Conservation (phyloP, 92 coral and sea anemone genomes). For the Porites lobata region DNA sequence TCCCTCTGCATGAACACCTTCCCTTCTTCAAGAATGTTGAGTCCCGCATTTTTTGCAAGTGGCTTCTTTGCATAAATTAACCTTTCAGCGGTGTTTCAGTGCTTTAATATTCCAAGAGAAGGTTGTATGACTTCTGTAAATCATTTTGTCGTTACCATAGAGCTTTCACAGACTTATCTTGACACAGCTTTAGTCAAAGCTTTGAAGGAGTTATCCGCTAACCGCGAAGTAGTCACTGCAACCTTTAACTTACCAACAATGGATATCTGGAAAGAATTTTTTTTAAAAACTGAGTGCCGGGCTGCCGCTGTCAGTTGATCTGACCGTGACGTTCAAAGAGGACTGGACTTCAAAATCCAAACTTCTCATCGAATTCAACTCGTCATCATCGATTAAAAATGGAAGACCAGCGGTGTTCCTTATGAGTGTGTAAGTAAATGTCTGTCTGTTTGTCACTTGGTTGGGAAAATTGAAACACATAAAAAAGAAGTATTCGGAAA, state of each 20-base stretch:
- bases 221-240: background rate
- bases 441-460: slow-evolving; percentile 68
- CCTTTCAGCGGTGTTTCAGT: too few relatives aligned
- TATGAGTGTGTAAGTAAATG: slow-evolving; percentile 68
- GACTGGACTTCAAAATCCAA: slow-evolving; percentile 75
- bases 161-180: too few relatives aligned
- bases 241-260: slow-evolving; percentile 28
- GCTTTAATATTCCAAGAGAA: too few relatives aligned
- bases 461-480: slow-evolving; percentile 35
- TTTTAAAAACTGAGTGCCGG: slow-evolving; percentile 74
- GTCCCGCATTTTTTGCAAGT: too few relatives aligned
- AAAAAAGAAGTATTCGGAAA: background rate
- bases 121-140: too few relatives aligned
- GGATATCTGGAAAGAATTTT: slow-evolving; percentile 64
- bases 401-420: slow-evolving; percentile 77
- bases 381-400: slow-evolving; percentile 68
- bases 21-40: too few relatives aligned
- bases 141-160: too few relatives aligned
- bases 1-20: too few relatives aligned
- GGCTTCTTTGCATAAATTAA: too few relatives aligned
- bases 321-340: slow-evolving; percentile 80
- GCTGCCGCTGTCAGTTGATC: slow-evolving; percentile 80
- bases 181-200: too few relatives aligned
- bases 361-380: slow-evolving; percentile 76
- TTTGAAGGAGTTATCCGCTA: background rate